Base-by-base conservation (phyloP, 2,888 invertebrate species). In the Dryadula phaetusa region DNA sequence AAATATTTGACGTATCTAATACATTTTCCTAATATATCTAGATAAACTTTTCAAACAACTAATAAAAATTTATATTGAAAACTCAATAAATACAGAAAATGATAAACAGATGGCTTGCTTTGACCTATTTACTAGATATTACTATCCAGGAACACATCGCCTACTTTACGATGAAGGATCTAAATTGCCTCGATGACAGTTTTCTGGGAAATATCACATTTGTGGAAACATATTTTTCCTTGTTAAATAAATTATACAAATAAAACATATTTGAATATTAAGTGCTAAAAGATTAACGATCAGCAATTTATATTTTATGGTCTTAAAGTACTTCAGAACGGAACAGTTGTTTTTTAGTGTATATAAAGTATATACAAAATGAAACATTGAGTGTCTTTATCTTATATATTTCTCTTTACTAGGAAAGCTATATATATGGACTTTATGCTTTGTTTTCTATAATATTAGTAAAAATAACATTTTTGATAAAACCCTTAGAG, bases 91-190 rank as follows among this genome's bases (percentile, higher is more conserved):
- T 25, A 25, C 7, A 34, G 53, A 34, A 34, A 54, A 37, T 54
- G 34, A 54, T 37, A 54, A 34, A 20, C 34, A 54, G 34, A 54
- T 37, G 54, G 14, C 22, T 20, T 14, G 54, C 20, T 54, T 54
- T 37, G 54, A 37, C 54, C 54, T 22, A 54, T 37, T 54, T 54
- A 34, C 20, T 54, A 25, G n/a, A 54, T 20, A 54, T 52, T 53
- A 20, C 10, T 8, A 54, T 37, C 20, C 37, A 54, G 20, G 20
- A 54, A 54, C 20, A 37, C 54, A 25, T 49, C 25, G 25, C 64
- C 67, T 47, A 56, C 54, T 65, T 65, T 66, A 54, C 54, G 54
- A 64, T 52, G 32, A 20, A 20, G n/a, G 42, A 64, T 68, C n/a
- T 61, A 62, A 47, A 64, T 67, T 28, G 25, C 8, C 12, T 37